phyloP scores from a whole-genome alignment of 64 coral and sea anemone genomes.

The Actinia tenebrosa region DNA sequence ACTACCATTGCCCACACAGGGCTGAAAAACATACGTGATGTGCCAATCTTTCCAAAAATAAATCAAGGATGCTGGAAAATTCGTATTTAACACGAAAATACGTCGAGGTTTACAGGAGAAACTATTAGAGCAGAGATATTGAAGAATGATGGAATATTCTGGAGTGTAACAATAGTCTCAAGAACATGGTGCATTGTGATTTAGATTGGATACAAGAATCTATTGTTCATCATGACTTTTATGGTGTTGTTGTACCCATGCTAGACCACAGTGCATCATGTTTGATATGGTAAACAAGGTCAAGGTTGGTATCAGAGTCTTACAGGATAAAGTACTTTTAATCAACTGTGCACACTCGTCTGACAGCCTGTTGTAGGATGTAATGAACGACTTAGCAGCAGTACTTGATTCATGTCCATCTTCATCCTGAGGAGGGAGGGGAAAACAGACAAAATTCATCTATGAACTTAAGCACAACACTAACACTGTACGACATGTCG shows the following conservation, averaged over 20 bases:
- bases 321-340: constrained; percentile 77
- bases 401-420: constrained; percentile 75
- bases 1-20: too few species aligned
- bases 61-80: too few species aligned
- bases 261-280: neutral
- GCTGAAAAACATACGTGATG: too few species aligned
- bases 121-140: too few species aligned
- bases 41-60: too few species aligned
- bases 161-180: neutral
- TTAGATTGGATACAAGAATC: neutral
- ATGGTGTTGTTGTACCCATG: neutral
- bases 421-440: constrained; percentile 43
- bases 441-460: too few species aligned
- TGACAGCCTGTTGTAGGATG: constrained; percentile 80
- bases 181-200: too few species aligned
- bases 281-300: neutral
- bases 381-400: constrained; percentile 79
- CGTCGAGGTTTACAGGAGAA: too few species aligned
- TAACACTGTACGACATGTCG: too few species aligned
- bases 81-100: too few species aligned
- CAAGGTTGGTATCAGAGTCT: neutral
- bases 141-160: too few species aligned
- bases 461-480: too few species aligned
- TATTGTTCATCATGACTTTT: neutral
- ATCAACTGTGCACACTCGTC: constrained; percentile 81